Percentiles rank a stretch among this genome's conserved stretches.
phyloP scores from a whole-genome alignment of 2,888 invertebrate species.

The Microctonus aethiopoides region DNA sequence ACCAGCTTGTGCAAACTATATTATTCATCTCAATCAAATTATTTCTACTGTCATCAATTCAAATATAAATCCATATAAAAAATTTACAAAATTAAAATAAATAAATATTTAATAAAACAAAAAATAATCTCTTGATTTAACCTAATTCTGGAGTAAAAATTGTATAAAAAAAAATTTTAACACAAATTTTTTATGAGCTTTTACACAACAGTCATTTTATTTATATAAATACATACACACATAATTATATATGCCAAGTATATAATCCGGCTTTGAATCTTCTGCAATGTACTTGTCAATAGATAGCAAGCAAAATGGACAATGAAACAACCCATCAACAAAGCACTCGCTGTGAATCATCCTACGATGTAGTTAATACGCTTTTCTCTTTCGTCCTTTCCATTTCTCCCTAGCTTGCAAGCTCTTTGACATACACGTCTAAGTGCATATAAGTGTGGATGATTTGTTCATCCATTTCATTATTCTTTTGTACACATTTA shows the following conservation, averaged over 20 bases:
- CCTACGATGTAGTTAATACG: constrained; percentile 33
- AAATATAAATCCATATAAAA: too few species aligned
- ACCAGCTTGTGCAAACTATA: too few species aligned
- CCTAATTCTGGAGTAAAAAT: too few species aligned
- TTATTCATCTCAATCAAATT: too few species aligned
- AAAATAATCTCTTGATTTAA: too few species aligned
- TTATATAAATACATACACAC: background rate
- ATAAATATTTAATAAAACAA: too few species aligned
- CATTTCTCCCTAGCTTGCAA: constrained; percentile 24
- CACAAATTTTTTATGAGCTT: too few species aligned
- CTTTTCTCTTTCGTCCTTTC: constrained; percentile 18
- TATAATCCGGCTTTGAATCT: constrained; percentile 39
- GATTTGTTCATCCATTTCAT: constrained; percentile 18
- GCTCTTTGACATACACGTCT: constrained; percentile 20
- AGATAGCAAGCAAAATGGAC: constrained; percentile 40
- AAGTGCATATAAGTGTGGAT: constrained; percentile 19
- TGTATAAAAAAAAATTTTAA: too few species aligned
- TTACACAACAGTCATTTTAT: too few species aligned
- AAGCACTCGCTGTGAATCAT: constrained; percentile 42
- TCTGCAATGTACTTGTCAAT: constrained; percentile 26
- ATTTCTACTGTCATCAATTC: too few species aligned
- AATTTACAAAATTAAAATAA: too few species aligned
- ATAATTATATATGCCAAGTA: constrained; percentile 21
- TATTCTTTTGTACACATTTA: constrained; percentile 8
- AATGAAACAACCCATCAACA: constrained; percentile 44